phyloP scores from a whole-genome alignment of 2,113 vertebrate genomes.

The Bufo gargarizans region DNA sequence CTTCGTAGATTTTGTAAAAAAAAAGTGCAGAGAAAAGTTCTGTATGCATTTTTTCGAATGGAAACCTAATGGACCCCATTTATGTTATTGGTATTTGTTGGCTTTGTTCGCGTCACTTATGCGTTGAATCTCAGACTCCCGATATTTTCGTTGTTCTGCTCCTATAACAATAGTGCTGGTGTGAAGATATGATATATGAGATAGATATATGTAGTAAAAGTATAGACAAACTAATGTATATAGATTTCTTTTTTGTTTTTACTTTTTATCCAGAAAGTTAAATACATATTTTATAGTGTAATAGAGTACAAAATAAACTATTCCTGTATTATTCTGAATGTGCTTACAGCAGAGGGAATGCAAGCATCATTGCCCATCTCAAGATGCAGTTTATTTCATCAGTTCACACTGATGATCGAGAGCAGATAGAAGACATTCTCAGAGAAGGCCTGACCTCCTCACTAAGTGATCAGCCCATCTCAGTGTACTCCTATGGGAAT shows the following conservation, averaged over 20 bases:
- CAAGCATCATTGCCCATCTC: conserved; percentile 78
- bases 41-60: too few relatives aligned
- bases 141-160: too few relatives aligned
- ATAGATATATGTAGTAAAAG: too few relatives aligned
- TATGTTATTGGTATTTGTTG: too few relatives aligned
- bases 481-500: conserved; percentile 79
- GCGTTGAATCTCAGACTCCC: too few relatives aligned
- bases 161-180: too few relatives aligned
- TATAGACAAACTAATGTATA: neutral
- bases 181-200: too few relatives aligned
- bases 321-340: neutral
- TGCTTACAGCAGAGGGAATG: conserved; percentile 76
- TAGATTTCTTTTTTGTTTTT: neutral
- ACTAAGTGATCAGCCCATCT: conserved; percentile 70
- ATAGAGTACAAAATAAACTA: neutral
- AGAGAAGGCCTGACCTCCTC: conserved; percentile 72
- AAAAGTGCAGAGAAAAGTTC: too few relatives aligned
- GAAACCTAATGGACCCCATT: too few relatives aligned
- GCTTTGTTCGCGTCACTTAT: too few relatives aligned
- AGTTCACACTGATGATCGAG: neutral
- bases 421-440: conserved; percentile 75
- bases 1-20: too few relatives aligned
- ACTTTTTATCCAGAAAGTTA: neutral
- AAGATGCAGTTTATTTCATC: conserved; percentile 76
- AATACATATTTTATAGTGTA: neutral